A percentile compares a stretch with the other conserved stretches of the same genome.
phyloP scores from a whole-genome alignment of 2,113 vertebrate genomes.

The Arenaria interpres region DNA sequence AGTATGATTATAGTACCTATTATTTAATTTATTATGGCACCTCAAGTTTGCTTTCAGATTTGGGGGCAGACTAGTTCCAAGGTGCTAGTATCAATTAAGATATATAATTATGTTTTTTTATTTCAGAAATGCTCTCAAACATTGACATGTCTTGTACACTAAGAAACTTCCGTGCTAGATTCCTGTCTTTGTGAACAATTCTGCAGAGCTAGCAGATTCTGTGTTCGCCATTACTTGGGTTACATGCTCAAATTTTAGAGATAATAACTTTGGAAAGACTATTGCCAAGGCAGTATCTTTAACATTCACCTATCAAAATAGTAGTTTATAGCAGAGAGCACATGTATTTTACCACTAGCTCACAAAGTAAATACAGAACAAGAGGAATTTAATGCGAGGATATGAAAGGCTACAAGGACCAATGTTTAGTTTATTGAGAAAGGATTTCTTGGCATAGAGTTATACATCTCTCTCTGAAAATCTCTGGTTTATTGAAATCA shows the following conservation, averaged over 20 bases:
- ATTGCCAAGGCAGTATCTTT: background rate
- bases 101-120: background rate
- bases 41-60: fast-evolving
- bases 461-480: background rate
- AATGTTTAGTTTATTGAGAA: background rate
- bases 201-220: background rate
- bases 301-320: background rate
- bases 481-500: constrained; percentile 3
- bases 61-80: background rate
- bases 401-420: background rate
- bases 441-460: background rate
- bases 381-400: background rate
- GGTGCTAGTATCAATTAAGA: background rate
- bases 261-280: background rate
- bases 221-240: background rate
- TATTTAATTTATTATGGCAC: background rate
- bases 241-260: background rate
- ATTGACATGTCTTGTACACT: fast-evolving
- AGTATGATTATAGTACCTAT: background rate
- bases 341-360: background rate
- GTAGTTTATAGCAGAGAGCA: background rate
- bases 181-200: background rate
- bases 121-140: background rate
- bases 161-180: fast-evolving
- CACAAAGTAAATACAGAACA: background rate